Evolutionary conservation across 2,113 vertebrate species (phyloP).

Genomic region (Geococcyx californianus): DNA sequence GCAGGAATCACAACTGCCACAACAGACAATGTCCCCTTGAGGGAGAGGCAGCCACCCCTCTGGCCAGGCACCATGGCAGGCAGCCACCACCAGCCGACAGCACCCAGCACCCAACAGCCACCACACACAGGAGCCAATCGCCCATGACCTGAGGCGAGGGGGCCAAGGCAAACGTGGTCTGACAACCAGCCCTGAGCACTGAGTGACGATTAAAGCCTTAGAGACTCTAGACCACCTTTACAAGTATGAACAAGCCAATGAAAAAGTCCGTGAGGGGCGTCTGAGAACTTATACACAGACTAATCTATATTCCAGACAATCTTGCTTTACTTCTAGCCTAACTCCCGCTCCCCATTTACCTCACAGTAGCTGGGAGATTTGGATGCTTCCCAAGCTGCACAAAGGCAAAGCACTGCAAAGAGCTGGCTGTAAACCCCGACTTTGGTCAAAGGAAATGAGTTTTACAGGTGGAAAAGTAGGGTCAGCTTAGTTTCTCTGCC

Average conservation of each 20-base stretch:
- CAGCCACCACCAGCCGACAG: too few relatives aligned
- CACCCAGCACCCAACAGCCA: too few relatives aligned
- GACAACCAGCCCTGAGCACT: neutral
- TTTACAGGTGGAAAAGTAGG: conserved; percentile 21
- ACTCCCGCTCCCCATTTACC: fast-evolving
- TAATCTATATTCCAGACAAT: neutral
- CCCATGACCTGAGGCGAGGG: too few relatives aligned
- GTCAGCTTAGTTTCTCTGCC: neutral
- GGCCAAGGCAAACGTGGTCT: fast-evolving
- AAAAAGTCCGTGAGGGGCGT: neutral
- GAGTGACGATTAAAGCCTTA: fast-evolving
- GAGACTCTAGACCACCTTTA: neutral
- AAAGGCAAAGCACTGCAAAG: neutral
- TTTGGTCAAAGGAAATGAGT: neutral
- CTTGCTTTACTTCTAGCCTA: neutral
- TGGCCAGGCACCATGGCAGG: too few relatives aligned
- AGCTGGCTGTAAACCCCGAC: neutral
- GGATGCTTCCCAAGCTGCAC: fast-evolving
- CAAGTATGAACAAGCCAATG: fast-evolving
- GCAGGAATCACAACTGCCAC: too few relatives aligned
- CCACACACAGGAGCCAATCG: too few relatives aligned
- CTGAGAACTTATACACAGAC: neutral
- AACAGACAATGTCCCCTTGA: too few relatives aligned
- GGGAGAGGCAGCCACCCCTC: too few relatives aligned
- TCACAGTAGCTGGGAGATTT: neutral